Base-by-base conservation (phyloP, 1,140 invertebrate genomes). In the Cyclargus thomasi region DNA sequence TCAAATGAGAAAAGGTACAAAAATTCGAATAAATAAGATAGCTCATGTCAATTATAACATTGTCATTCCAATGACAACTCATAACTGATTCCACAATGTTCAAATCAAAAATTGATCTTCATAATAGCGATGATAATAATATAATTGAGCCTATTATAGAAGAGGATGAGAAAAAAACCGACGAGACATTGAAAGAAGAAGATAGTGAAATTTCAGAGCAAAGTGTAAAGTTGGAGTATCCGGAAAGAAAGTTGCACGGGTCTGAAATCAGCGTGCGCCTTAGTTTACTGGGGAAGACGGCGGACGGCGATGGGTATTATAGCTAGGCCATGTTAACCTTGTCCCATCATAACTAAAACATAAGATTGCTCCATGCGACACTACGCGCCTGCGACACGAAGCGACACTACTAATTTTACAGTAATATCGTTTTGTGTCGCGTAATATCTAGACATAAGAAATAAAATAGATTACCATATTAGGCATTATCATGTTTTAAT, bases 251-350 rank as follows among this genome's bases (percentile, higher is more conserved):
- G 10, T 70, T 88, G 16, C 77, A 82, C 10, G 76, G 71, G 35
- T 82, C 82, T 0, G 90, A 89, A 67, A 77, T 89, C 22, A 81
- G 81, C 72, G 77, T 83, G 47, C 72, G 80, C 63, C 68, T 91
- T 16, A 82, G 84, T 69, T 69, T 90, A 62, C 74, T 91, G 0
- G 82, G 78, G 5, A 90, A 90, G 67, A 90, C 84, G 11, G 82
- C 88, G 18, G 80, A 88, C 22, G 84, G 88, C 23, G 85, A 89
- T 63, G 84, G 85, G 90, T 90, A 73, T 68, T 47, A 3, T 47
- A 47, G 39, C 39, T 14, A 47, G 11, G 29, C 3, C 29, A 35
- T 5, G 8, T 5, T 35, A 35, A 35, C 8, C 3, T 35, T 35
- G 8, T 35, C 8, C 8, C 3, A 35, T 35, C 3, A 35, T 35